Percentiles rank a stretch among this genome's conserved stretches.
These are phyloP conservation scores for Macrotrachela quadricornifera DNA, from an alignment of 1,140 invertebrate genomes.

Conservation along the genomic window DNA sequence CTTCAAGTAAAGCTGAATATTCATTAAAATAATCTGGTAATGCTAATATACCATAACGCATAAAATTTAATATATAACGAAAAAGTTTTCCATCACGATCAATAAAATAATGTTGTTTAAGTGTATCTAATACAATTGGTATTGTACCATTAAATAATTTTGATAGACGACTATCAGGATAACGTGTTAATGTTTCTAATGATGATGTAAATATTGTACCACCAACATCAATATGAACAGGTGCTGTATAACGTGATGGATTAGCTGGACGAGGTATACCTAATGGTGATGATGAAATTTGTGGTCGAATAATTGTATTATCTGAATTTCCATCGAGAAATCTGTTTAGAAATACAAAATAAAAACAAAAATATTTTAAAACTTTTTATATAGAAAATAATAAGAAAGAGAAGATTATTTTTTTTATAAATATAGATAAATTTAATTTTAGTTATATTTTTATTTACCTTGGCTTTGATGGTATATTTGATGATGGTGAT, in stretches of 20 bases:
- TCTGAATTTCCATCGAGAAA: too few relatives aligned
- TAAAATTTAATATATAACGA: constrained; percentile 78
- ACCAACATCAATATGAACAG: constrained; percentile 87
- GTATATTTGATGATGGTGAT: too few relatives aligned
- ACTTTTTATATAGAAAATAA: too few relatives aligned
- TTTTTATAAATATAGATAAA: too few relatives aligned
- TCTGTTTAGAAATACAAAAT: too few relatives aligned
- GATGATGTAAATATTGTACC: constrained; percentile 88
- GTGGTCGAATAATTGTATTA: too few relatives aligned
- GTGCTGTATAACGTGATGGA: constrained; percentile 68
- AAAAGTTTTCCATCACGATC: constrained; percentile 86
- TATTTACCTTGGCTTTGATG: too few relatives aligned
- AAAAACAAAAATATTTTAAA: too few relatives aligned
- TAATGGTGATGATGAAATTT: too few relatives aligned
- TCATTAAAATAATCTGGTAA: constrained; percentile 67
- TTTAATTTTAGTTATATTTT: too few relatives aligned
- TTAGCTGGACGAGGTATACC: constrained; percentile 77
- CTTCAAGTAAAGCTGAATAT: constrained; percentile 66
- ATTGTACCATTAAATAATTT: constrained; percentile 86
- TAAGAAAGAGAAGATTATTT: too few relatives aligned
- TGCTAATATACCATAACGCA: constrained; percentile 63
- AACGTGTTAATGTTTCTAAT: constrained; percentile 77
- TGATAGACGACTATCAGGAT: constrained; percentile 67
- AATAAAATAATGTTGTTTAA: constrained; percentile 95
- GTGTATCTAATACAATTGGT: constrained; percentile 76